These are phyloP conservation scores for Amiota mariae DNA, from an alignment of 2,888 invertebrate genomes.

Conservation along the genomic window DNA sequence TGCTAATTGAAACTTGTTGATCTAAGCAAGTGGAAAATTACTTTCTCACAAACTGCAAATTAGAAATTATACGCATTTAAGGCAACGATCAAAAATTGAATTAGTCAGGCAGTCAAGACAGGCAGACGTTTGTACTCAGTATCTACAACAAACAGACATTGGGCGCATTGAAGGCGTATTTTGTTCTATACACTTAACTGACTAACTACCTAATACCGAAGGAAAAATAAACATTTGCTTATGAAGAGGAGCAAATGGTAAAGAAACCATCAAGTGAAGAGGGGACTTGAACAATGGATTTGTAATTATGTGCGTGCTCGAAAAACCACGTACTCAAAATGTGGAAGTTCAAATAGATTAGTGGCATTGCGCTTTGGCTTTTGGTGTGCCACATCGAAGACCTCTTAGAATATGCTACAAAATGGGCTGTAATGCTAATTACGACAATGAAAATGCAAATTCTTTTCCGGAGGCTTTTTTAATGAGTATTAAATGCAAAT, in stretches of 20 bases:
- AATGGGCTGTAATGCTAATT: constrained; percentile 9
- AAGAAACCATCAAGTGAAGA: too few species aligned
- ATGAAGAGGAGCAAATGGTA: not conserved
- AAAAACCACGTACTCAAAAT: not conserved
- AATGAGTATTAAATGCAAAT: constrained; percentile 7
- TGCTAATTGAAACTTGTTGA: constrained; percentile 24
- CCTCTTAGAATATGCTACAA: constrained; percentile 13
- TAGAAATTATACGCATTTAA: not conserved
- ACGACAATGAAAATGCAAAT: not conserved
- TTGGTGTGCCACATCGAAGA: not conserved
- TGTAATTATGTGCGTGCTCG: not conserved
- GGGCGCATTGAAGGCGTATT: too few species aligned
- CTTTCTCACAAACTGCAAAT: constrained; percentile 5
- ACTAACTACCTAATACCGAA: too few species aligned
- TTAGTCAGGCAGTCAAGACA: not conserved
- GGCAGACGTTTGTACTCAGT: not conserved
- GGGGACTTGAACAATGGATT: not conserved
- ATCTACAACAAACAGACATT: too few species aligned
- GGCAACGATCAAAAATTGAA: not conserved
- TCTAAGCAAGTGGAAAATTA: constrained; percentile 15
- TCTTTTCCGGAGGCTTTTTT: not conserved
- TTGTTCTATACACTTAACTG: too few species aligned
- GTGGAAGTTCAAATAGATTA: constrained; percentile 13
- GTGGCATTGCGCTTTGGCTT: not conserved
- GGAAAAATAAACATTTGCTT: too few species aligned